Conservation (phyloP, 1,140 invertebrate species). For the Drosophila seguyi region DNA sequence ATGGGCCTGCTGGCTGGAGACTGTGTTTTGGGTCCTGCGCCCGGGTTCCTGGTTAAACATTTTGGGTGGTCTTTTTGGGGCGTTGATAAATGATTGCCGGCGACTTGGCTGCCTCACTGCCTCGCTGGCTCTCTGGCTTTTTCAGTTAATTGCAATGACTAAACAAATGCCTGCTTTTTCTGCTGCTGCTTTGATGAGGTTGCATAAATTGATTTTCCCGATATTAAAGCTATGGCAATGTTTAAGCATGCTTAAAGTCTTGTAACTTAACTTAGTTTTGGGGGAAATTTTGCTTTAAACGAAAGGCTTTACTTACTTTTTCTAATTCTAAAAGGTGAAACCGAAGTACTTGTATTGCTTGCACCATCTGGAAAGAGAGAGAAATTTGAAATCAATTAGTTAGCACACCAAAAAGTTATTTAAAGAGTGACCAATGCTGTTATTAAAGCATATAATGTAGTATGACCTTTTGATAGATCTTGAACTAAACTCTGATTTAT, state of each 20-base stretch:
- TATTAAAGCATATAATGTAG: neutral
- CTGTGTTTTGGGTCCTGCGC: constrained; percentile 39
- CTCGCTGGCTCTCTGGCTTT: constrained; percentile 26
- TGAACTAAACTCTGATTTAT: too few relatives aligned
- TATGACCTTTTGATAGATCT: neutral
- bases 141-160: constrained; percentile 58
- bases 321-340: constrained; percentile 99
- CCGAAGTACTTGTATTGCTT: constrained; percentile 99
- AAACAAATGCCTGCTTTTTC: constrained; percentile 46
- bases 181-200: constrained; percentile 23
- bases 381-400: constrained; percentile 1
- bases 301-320: constrained; percentile 94
- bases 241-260: constrained; percentile 22
- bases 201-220: constrained; percentile 20
- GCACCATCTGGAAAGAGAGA: constrained; percentile 96
- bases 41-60: constrained; percentile 33
- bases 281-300: neutral
- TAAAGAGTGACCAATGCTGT: neutral
- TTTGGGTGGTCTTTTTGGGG: constrained; percentile 71
- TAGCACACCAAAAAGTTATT: too few relatives aligned
- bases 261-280: constrained; percentile 2
- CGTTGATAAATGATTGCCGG: constrained; percentile 64
- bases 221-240: constrained; percentile 48
- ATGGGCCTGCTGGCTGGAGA: constrained; percentile 43
- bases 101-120: constrained; percentile 20